Evolutionary conservation across 2,113 vertebrate species (phyloP), one percentile per base, ranked within the genome.

Genomic region (Dicentrarchus labrax): DNA sequence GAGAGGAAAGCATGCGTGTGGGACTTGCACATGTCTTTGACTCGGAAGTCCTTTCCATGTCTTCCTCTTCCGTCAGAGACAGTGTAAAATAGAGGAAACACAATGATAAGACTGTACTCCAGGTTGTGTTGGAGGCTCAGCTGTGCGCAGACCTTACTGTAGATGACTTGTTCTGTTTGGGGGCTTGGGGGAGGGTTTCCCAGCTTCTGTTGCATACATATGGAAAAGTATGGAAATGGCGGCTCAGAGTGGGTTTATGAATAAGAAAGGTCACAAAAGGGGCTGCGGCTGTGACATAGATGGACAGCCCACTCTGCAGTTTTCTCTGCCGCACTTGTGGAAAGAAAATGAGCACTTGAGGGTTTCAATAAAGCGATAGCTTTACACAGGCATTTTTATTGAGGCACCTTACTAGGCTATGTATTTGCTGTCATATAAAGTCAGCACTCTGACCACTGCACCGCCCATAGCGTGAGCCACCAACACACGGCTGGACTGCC

Each of bases 221-320:
- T 95, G 92, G 89, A 93, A 90, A 83, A 88, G 86, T 78, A 85
- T 88, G 90, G 88, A 93, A 92, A 91, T 87, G 82, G 83, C 22
- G 60, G 70, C 45, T 87, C 76, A 2, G 67, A 88, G 89, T 80
- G 85, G 92, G 86, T 82, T 91, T 84, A 68, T 92, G 88, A 93
- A 93, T 89, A 82, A 82, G 70, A 87, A 85, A 88, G 92, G 89
- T 93, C 88, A 88, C 54, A 56, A 84, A 87, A 60, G 92, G 30
- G 89, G 87, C 56, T 83, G 83, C 13, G 76, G 38, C 71, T 64
- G 85, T 91, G 91, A 93, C 91, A 91, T 67, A 61, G 67, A 83
- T 8, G 80, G 77, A 78, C 82, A 76, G 84, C 84, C 76, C 70
- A 88, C 89, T 91, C 89, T 88, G 89, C 90, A 87, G 56, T 80